Evolutionary conservation across 2,797 vertebrate genomes (phyloP).

Genomic region (Centroberyx gerrardi): DNA sequence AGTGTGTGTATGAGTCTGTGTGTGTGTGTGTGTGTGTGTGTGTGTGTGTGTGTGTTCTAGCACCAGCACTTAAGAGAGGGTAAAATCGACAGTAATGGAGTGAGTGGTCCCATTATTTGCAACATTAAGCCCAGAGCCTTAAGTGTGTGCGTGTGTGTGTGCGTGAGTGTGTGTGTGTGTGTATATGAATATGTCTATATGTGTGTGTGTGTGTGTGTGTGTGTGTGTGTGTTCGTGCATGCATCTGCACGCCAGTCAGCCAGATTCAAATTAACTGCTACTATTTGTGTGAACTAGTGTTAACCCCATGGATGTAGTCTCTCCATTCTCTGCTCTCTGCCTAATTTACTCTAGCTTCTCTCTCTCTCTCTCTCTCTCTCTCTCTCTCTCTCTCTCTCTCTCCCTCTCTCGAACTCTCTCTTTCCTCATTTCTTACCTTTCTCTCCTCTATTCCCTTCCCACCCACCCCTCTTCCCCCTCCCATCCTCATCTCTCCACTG

Average conservation of each 20-base stretch:
- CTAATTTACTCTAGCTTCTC: constrained; percentile 29
- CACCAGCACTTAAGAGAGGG: constrained; percentile 41
- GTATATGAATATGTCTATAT: constrained; percentile 20
- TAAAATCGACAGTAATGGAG: constrained; percentile 73
- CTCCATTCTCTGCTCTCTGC: constrained; percentile 11
- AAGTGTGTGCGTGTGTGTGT: background rate
- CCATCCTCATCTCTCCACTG: constrained; percentile 63
- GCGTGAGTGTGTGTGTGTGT: constrained; percentile 15
- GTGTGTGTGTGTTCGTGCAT: constrained; percentile 2
- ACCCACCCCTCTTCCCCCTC: background rate
- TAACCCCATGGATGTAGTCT: constrained; percentile 64
- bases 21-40: constrained; percentile 8
- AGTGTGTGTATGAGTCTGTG: constrained; percentile 10
- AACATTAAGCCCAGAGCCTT: constrained; percentile 72
- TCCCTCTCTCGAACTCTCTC: too few species aligned
- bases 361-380: background rate
- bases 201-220: constrained; percentile 21
- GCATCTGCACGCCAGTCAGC: constrained; percentile 10
- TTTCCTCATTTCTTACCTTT: background rate
- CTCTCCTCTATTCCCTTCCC: background rate
- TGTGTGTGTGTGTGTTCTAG: constrained; percentile 5
- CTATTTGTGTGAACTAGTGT: constrained; percentile 42
- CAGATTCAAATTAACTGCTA: constrained; percentile 62
- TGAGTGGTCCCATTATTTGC: constrained; percentile 74
- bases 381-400: background rate